Percentiles rank a stretch among this genome's conserved stretches.
Evolutionary conservation across 2,888 invertebrate species (phyloP).

Genomic region (Apodemia hepburni): DNA sequence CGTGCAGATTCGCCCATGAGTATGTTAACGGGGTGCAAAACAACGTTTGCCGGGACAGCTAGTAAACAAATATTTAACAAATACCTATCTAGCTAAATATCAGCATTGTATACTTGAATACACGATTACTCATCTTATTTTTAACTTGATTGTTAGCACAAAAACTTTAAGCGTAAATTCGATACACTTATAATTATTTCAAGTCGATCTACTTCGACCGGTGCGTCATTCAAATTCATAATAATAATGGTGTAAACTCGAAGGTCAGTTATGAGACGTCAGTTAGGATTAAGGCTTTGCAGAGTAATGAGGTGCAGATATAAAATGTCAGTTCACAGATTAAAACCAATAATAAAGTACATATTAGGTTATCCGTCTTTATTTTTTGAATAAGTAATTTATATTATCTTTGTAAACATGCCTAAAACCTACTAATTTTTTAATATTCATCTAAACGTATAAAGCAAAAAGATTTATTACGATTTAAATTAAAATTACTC

Average conservation of each 20-base stretch:
- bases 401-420: no score
- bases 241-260: slow-evolving; percentile 24
- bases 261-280: slow-evolving; percentile 33
- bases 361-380: slow-evolving; percentile 1
- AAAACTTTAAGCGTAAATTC: slow-evolving; percentile 24
- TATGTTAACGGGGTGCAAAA: no score
- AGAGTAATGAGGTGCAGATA: slow-evolving; percentile 15
- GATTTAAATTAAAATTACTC: no score
- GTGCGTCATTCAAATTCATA: slow-evolving; percentile 32
- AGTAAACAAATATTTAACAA: no score
- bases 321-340: slow-evolving; percentile 8
- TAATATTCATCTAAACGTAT: no score
- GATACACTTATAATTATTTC: slow-evolving; percentile 19
- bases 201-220: slow-evolving; percentile 28
- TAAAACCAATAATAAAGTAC: no score
- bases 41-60: no score
- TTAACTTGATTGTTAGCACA: slow-evolving; percentile 1
- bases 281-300: slow-evolving; percentile 30
- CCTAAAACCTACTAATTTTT: no score
- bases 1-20: no score
- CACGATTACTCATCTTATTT: slow-evolving; percentile 3
- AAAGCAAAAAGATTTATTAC: no score
- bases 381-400: no score
- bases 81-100: neutral
- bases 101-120: neutral